Percentiles rank a stretch among this genome's conserved stretches.
These are phyloP conservation scores for Ianthella basta DNA, from an alignment of 37 sponge, comb jelly and placozoan genomes.

Conservation along the genomic window DNA sequence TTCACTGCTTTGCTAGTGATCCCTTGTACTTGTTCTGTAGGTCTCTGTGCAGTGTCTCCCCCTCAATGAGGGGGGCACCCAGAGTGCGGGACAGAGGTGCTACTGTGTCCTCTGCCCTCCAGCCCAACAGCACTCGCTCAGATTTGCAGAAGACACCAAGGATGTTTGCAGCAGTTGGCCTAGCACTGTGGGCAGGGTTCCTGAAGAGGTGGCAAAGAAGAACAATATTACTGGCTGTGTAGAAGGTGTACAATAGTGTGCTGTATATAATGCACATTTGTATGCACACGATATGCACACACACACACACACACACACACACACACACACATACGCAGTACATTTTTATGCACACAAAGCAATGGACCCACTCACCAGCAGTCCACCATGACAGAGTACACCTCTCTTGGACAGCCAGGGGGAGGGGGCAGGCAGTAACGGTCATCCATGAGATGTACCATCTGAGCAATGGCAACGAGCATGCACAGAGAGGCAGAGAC, in stretches of 20 bases:
- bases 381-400: slow-evolving; percentile 25
- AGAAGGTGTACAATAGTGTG: no score
- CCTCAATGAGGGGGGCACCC: slow-evolving; percentile 4
- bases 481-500: no score
- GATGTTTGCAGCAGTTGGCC: slow-evolving; percentile 26
- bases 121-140: slow-evolving; percentile 4
- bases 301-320: slow-evolving; percentile 25
- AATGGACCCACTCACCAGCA: not conserved
- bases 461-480: not conserved
- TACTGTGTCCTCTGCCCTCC: slow-evolving; percentile 18
- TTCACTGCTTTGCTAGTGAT: not conserved
- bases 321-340: no score
- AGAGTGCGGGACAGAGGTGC: not conserved
- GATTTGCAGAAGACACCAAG: slow-evolving; percentile 19
- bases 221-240: no score
- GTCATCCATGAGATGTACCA: not conserved
- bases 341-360: no score
- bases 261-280: no score
- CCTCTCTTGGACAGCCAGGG: slow-evolving; percentile 28
- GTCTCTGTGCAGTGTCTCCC: slow-evolving; percentile 4
- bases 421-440: slow-evolving; percentile 28
- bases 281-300: slow-evolving; percentile 6
- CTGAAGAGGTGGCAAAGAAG: no score
- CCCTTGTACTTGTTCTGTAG: not conserved
- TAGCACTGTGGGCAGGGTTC: not conserved